Evolutionary conservation across 2,113 vertebrate genomes (phyloP).

Genomic region (Poeciliopsis occidentalis): DNA sequence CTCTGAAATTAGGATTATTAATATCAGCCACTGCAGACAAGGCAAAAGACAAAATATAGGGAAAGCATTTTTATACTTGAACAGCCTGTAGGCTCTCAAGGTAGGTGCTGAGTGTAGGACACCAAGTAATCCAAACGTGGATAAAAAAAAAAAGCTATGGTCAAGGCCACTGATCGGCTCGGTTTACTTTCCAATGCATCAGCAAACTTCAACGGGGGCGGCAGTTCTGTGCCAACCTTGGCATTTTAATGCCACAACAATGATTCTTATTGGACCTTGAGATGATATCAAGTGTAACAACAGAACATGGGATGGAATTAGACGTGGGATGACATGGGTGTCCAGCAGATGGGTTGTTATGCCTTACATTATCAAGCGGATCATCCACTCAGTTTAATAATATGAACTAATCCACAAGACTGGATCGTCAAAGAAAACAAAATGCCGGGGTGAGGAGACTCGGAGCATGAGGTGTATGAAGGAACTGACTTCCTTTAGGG

Average conservation of each 20-base stretch:
- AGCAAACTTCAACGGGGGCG: neutral
- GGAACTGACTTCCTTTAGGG: too few relatives aligned
- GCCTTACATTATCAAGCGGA: constrained; percentile 8
- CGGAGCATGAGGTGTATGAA: too few relatives aligned
- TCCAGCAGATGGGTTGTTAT: constrained; percentile 6
- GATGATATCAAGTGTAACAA: constrained; percentile 54
- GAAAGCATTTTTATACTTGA: too few relatives aligned
- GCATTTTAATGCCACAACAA: constrained; percentile 62
- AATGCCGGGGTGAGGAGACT: too few relatives aligned
- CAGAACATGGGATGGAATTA: constrained; percentile 39
- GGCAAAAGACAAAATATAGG: too few relatives aligned
- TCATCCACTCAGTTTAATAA: neutral
- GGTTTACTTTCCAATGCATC: constrained; percentile 43
- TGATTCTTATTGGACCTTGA: constrained; percentile 59
- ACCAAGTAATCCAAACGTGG: neutral
- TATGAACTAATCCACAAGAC: neutral
- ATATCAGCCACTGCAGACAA: too few relatives aligned
- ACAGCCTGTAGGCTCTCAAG: too few relatives aligned
- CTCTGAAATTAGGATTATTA: too few relatives aligned
- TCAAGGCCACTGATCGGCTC: constrained; percentile 35
- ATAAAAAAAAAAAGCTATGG: neutral
- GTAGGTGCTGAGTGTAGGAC: too few relatives aligned
- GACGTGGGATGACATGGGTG: constrained; percentile 14
- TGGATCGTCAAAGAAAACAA: too few relatives aligned
- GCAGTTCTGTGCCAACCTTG: constrained; percentile 43